phyloP scores from a whole-genome alignment of 1,140 invertebrate species.

The Centruroides sculpturatus region DNA sequence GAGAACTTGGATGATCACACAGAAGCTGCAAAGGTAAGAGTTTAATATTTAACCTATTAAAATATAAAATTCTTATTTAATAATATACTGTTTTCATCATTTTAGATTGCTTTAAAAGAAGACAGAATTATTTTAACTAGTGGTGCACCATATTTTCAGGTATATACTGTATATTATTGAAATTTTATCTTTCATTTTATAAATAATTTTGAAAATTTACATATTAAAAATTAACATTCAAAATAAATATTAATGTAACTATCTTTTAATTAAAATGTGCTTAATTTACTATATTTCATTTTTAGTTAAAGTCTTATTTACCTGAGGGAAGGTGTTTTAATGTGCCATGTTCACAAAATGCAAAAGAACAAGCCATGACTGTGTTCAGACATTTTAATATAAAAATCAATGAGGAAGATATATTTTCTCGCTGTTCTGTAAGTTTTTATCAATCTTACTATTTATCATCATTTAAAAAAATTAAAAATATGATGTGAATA shows the following conservation, averaged over 20 bases:
- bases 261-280: too few species aligned
- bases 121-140: slow-evolving; percentile 27
- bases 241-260: too few species aligned
- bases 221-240: too few species aligned
- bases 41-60: neutral
- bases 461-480: too few species aligned
- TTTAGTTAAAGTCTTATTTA: slow-evolving; percentile 34
- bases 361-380: slow-evolving; percentile 41
- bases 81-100: neutral
- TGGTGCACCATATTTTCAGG: slow-evolving; percentile 22
- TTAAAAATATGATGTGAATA: too few species aligned
- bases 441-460: slow-evolving; percentile 1
- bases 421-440: slow-evolving; percentile 50
- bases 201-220: neutral
- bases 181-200: neutral
- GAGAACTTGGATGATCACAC: slow-evolving; percentile 24
- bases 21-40: slow-evolving; percentile 20
- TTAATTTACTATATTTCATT: slow-evolving; percentile 9
- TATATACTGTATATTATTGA: neutral
- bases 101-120: slow-evolving; percentile 21
- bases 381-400: slow-evolving; percentile 47
- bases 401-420: slow-evolving; percentile 38
- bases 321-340: slow-evolving; percentile 36
- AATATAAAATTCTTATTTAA: too few species aligned
- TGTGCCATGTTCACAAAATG: slow-evolving; percentile 28